These are phyloP conservation scores for Neria commutata DNA, from an alignment of 2,888 invertebrate genomes.

Conservation along the genomic window DNA sequence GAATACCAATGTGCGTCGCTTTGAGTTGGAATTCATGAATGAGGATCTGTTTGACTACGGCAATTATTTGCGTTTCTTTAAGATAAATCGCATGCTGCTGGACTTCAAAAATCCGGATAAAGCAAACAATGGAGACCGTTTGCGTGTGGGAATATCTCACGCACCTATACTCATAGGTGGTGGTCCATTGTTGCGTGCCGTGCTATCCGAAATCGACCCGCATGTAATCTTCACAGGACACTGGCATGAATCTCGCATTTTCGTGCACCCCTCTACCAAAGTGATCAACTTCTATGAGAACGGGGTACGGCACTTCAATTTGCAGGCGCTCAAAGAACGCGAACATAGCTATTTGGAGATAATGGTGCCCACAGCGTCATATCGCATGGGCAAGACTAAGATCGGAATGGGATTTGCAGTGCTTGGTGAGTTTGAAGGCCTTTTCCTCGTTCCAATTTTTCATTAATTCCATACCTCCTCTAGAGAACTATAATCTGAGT, in stretches of 20 bases:
- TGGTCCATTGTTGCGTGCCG: constrained; percentile 62
- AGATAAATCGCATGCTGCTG: constrained; percentile 74
- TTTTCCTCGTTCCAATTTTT: constrained; percentile 7
- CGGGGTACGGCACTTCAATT: constrained; percentile 50
- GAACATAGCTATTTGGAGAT: constrained; percentile 72
- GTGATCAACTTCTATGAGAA: constrained; percentile 56
- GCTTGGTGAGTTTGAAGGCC: constrained; percentile 67
- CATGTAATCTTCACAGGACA: constrained; percentile 75
- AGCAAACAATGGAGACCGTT: constrained; percentile 49
- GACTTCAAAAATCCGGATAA: constrained; percentile 67
- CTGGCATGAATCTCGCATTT: constrained; percentile 65
- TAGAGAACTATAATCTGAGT: constrained; percentile 53
- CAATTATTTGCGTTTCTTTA: constrained; percentile 71
- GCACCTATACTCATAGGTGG: constrained; percentile 66
- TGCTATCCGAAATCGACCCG: constrained; percentile 70
- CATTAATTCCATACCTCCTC: constrained; percentile 14
- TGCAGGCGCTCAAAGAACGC: constrained; percentile 50
- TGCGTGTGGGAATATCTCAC: constrained; percentile 73
- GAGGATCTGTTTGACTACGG: constrained; percentile 68
- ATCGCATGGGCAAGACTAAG: constrained; percentile 88
- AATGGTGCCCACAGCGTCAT: constrained; percentile 92
- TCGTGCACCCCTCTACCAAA: constrained; percentile 57
- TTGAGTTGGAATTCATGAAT: constrained; percentile 76
- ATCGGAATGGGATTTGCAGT: constrained; percentile 88
- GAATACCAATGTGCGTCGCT: constrained; percentile 72